Evolutionary conservation across 2,888 invertebrate genomes (phyloP).

Genomic region (Sisyra nigra): DNA sequence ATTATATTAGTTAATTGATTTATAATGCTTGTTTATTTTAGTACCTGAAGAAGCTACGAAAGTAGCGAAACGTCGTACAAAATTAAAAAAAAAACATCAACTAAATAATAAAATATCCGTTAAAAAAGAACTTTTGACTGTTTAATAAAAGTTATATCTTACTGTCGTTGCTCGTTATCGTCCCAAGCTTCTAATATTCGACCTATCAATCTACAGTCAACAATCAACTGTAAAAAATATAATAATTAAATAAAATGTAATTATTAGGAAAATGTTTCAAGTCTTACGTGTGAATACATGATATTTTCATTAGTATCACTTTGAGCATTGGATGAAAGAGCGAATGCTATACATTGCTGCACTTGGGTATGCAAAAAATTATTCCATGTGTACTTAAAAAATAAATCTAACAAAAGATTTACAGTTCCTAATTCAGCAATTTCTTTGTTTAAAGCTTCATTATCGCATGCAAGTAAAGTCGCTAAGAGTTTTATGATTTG

Average conservation of each 20-base stretch:
- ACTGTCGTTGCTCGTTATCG: constrained; percentile 62
- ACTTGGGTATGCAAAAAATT: constrained; percentile 91
- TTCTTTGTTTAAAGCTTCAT: constrained; percentile 52
- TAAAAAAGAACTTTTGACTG: no score
- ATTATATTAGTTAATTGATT: no score
- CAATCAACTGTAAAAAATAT: constrained; percentile 47
- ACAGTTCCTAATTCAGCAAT: constrained; percentile 36
- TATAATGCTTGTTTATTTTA: no score
- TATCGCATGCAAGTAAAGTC: constrained; percentile 56
- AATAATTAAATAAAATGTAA: not conserved
- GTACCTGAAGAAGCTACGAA: no score
- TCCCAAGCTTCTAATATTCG: constrained; percentile 70
- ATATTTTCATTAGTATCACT: constrained; percentile 24
- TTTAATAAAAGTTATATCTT: no score
- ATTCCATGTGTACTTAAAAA: constrained; percentile 83
- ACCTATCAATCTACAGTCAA: constrained; percentile 63
- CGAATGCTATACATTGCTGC: constrained; percentile 57
- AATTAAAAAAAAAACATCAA: no score
- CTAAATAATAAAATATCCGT: no score
- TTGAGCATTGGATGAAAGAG: constrained; percentile 34
- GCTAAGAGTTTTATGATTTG: constrained; percentile 67
- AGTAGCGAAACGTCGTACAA: no score
- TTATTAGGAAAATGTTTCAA: not conserved
- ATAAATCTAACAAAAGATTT: constrained; percentile 59
- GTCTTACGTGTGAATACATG: constrained; percentile 37